These are phyloP conservation scores for Climacteris rufus DNA, from an alignment of 2,113 vertebrate species.

Conservation along the genomic window DNA sequence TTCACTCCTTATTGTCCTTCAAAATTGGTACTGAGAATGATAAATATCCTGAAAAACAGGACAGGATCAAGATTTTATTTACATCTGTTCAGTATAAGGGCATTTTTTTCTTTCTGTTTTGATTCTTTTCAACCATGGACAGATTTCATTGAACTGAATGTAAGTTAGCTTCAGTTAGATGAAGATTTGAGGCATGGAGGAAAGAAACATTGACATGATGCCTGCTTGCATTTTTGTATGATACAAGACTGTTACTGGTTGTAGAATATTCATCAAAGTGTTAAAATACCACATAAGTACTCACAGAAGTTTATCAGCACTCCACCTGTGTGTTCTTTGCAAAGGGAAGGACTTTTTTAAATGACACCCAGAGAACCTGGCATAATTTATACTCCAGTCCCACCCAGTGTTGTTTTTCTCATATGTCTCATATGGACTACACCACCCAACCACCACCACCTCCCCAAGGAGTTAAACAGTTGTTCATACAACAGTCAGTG, in stretches of 20 bases:
- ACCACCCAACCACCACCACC: not conserved
- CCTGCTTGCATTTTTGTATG: not conserved
- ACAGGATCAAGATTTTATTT: not conserved
- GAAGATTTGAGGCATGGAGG: not conserved
- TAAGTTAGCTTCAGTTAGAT: not conserved
- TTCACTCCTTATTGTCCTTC: not conserved
- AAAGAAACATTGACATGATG: not conserved
- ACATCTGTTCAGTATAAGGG: not conserved
- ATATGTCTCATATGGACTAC: not conserved
- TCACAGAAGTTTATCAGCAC: not conserved
- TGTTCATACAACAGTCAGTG: not conserved
- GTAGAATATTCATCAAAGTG: not conserved
- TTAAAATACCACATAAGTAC: not conserved
- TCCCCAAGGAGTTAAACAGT: not conserved
- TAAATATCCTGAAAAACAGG: not conserved
- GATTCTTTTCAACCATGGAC: not conserved
- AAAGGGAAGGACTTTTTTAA: not conserved
- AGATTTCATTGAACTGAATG: not conserved
- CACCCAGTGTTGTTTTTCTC: not conserved
- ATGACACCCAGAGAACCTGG: not conserved
- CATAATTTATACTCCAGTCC: not conserved
- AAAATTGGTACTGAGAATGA: not conserved
- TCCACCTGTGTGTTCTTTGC: not conserved
- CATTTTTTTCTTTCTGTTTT: not conserved
- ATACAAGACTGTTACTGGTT: not conserved